Conservation (phyloP, 2,888 invertebrate species). For the Athrips mouffetella region DNA sequence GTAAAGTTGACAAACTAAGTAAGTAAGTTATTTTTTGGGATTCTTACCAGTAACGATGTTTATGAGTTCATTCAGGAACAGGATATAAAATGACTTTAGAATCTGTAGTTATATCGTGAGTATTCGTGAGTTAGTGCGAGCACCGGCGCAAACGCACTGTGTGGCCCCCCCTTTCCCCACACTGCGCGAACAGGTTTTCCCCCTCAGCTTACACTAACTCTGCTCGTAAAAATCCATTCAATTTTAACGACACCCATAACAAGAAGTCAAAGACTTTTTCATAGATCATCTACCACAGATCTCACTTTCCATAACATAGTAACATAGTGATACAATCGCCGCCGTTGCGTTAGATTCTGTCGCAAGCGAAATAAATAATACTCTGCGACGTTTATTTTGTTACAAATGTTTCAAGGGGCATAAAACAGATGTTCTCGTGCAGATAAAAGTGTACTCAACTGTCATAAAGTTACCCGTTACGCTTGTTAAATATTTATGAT, state of each 20-base stretch:
- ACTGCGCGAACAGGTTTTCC: constrained; percentile 60
- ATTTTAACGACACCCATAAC: constrained; percentile 57
- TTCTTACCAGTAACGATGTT: too few relatives aligned
- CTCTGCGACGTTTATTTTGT: constrained; percentile 57
- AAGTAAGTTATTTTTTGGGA: too few relatives aligned
- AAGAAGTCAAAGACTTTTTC: constrained; percentile 39
- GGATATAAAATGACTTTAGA: too few relatives aligned
- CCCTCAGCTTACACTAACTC: constrained; percentile 28
- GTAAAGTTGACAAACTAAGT: too few relatives aligned
- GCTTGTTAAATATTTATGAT: constrained; percentile 38
- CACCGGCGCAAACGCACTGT: constrained; percentile 40
- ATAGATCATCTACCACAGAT: constrained; percentile 48
- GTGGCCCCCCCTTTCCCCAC: constrained; percentile 44
- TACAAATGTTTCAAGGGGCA: constrained; percentile 38
- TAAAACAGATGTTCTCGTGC: constrained; percentile 53
- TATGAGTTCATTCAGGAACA: too few relatives aligned
- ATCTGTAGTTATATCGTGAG: constrained; percentile 8
- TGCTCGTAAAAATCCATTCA: constrained; percentile 55
- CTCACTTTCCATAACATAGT: constrained; percentile 58
- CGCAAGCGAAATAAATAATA: constrained; percentile 43
- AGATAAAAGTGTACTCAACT: constrained; percentile 51
- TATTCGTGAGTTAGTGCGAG: constrained; percentile 18
- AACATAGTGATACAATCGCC: constrained; percentile 51
- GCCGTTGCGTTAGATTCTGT: constrained; percentile 31
- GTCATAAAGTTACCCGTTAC: constrained; percentile 43